phyloP scores from a whole-genome alignment of 2,113 vertebrate species.

The Phocoena sinus region DNA sequence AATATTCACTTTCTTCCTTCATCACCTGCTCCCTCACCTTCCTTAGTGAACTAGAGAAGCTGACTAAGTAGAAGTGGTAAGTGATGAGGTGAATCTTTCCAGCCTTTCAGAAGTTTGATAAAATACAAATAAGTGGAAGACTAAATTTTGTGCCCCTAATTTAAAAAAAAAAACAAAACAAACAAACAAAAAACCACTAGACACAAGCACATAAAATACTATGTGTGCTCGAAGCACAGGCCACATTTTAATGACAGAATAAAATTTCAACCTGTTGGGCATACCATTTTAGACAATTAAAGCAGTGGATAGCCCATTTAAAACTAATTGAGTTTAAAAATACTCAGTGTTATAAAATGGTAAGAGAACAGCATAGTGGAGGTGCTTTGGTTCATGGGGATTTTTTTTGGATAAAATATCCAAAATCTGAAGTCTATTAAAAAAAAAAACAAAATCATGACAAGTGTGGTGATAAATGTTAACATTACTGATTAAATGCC shows the following conservation, averaged over 20 bases:
- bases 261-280: neutral
- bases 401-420: neutral
- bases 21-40: neutral
- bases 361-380: neutral
- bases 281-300: neutral
- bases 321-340: neutral
- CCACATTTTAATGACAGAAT: neutral
- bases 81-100: neutral
- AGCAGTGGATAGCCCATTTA: neutral
- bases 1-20: neutral
- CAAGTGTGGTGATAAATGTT: neutral
- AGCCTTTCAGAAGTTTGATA: neutral
- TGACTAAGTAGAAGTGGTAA: no score
- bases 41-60: neutral
- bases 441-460: neutral
- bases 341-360: neutral
- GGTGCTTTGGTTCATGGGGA: fast-evolving
- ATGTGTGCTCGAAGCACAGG: neutral
- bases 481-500: neutral
- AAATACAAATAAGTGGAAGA: neutral
- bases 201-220: neutral
- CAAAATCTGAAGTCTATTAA: neutral
- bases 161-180: neutral
- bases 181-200: neutral
- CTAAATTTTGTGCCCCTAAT: neutral